These are phyloP conservation scores for Sylvilagus bachmani DNA, from an alignment of 2,113 vertebrate genomes.

Conservation along the genomic window DNA sequence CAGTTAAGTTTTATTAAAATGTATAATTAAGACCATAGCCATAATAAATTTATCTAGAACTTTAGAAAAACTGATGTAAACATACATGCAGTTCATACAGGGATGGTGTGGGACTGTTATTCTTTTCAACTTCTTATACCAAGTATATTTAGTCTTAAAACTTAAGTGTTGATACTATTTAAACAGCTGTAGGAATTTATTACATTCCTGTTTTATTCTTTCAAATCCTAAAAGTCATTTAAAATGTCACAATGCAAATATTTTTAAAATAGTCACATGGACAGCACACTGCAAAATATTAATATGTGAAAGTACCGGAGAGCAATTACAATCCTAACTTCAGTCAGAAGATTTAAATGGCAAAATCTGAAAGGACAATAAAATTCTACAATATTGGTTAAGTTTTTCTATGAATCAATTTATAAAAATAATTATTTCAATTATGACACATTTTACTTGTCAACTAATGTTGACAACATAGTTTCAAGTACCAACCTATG, in stretches of 20 bases:
- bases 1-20: neutral
- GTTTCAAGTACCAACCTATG: neutral
- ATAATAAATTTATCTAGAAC: neutral
- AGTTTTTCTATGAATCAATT: conserved; percentile 25
- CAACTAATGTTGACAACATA: conserved; percentile 26
- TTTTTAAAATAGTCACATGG: neutral
- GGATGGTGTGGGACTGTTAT: neutral
- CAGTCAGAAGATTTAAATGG: neutral
- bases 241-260: neutral
- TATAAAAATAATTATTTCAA: conserved; percentile 46
- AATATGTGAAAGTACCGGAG: conserved; percentile 4
- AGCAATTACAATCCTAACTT: conserved; percentile 14
- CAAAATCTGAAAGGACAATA: neutral
- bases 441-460: neutral
- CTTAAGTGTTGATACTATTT: conserved; percentile 5
- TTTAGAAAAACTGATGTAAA: conserved; percentile 23
- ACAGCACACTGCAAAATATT: conserved; percentile 12
- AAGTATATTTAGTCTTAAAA: conserved; percentile 7
- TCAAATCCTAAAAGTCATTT: conserved; percentile 21
- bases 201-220: neutral
- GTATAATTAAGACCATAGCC: neutral
- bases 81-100: neutral
- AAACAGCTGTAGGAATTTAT: conserved; percentile 4
- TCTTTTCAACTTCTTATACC: conserved; percentile 8
- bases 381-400: neutral